Evolutionary conservation across 2,113 vertebrate genomes (phyloP), one percentile per base, ranked within the genome.

Genomic region (Theropithecus gelada): DNA sequence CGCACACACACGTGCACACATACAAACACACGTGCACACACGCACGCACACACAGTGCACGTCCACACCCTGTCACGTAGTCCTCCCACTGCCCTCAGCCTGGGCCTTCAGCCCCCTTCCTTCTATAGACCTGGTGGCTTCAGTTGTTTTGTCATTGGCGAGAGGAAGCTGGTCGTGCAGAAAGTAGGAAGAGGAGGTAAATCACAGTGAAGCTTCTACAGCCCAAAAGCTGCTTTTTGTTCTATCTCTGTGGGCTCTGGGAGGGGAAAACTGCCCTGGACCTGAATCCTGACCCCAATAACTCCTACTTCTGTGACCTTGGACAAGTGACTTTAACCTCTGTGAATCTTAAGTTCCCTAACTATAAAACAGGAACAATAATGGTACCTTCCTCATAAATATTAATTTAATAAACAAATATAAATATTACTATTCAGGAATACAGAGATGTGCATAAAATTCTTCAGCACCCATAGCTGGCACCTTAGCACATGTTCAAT

Each of bases 401-500:
- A 50, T 50, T 50, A 50, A 50, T 50, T 50, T 50, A 50, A 50
- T 50, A 50, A 50, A 50, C 48, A 50, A 50, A 50, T 50, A 50
- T 50, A 14, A 50, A 50, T 50, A 40, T 40, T 18, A 11, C 70
- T 14, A 22, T 61, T n/a, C 14, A 48, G 25, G 38, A 61, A n/a
- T 6, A 76, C 16, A 43, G 27, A 55, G 68, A 75, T 7, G 27
- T 11, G 20, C 23, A 14, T 8, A 23, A 45, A 11, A 32, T 12
- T 5, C 59, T 43, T 84, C 16, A 43, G 64, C 43, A 48, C 3
- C 2, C 2, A 14, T 4, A 23, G 32, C 32, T 38, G 68, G 75
- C 9, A 2, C 14, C 17, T 0, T 2, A 32, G 61, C 2, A 6
- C 18, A 11, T 4, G 1, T 2, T 25, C 40, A 30, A 10, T 8